Base-by-base conservation (phyloP, 2,797 vertebrate species). In the Tadarida brasiliensis region DNA sequence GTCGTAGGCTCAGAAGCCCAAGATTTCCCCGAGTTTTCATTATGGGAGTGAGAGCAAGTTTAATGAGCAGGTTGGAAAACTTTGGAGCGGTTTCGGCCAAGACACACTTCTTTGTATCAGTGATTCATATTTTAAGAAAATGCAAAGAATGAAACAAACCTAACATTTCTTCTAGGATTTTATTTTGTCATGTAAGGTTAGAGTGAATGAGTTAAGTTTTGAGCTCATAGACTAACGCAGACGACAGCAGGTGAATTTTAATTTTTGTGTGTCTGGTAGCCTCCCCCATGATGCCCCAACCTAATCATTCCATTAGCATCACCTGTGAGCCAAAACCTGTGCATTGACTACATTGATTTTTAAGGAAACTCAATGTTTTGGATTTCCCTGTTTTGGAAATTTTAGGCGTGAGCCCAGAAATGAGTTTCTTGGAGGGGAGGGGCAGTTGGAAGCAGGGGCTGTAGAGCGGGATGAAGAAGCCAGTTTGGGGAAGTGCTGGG, bases 21-120 rank as follows among this genome's bases (percentile, higher is more conserved):
- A 95, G 91, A 90, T 97, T 98, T 98, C 95, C 95, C 96, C 96
- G 97, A 97, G 97, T 97, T 98, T 98, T 97, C 97, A 96, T 97
- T 94, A 95, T 88, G 96, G 96, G 96, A 97, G 94, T 93, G 94
- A 98, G 96, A 97, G 91, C 97, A 91, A 93, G 96, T 97, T 98
- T 98, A 98, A 98, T 98, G 98, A 98, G 97, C 91, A 95, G 94
- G 92, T 97, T 96, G 70, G 87, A 97, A 97, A 96, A 96, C 96
- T 51, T 0, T 93, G 91, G 96, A 97, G 87, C 70, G 57, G 17
- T 97, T 98, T 24, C 96, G 97, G 91, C 85, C 96, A 94, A 28
- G 92, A 92, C 95, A 91, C 87, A 96, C 94, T 97, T 98, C 98
- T 96, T 97, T 92, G 74, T 92, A 83, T 91, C 91, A 92, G 90